Conservation (phyloP, 2,888 invertebrate species). For the Hemistola chrysoprasaria region DNA sequence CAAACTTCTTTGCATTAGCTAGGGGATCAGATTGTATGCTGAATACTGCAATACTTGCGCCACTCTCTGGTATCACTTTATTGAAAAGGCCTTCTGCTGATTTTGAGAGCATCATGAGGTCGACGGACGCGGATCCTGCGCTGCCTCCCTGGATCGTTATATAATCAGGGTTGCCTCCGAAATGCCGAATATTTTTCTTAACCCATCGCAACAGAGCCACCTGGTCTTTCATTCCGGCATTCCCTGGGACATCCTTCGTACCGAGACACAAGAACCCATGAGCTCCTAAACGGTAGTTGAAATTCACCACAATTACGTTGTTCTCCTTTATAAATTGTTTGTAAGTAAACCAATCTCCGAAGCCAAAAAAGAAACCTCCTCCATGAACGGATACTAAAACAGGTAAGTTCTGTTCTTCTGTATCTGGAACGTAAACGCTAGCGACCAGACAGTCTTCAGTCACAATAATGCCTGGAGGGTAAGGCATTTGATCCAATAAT, state of each 20-base stretch:
- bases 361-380: slow-evolving; percentile 37
- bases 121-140: slow-evolving; percentile 41
- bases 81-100: slow-evolving; percentile 44
- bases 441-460: slow-evolving; percentile 56
- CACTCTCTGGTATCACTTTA: slow-evolving; percentile 53
- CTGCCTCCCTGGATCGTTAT: slow-evolving; percentile 44
- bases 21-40: slow-evolving; percentile 45
- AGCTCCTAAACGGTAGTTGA: slow-evolving; percentile 41
- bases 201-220: slow-evolving; percentile 52
- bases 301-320: slow-evolving; percentile 35
- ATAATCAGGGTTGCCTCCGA: slow-evolving; percentile 42
- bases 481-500: no score
- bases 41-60: slow-evolving; percentile 35
- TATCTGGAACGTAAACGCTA: slow-evolving; percentile 54
- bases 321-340: slow-evolving; percentile 27
- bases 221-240: slow-evolving; percentile 61
- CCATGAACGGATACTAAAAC: slow-evolving; percentile 43
- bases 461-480: not conserved
- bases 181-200: slow-evolving; percentile 49
- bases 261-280: slow-evolving; percentile 57
- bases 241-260: slow-evolving; percentile 50
- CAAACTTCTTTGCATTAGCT: slow-evolving; percentile 39
- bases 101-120: slow-evolving; percentile 40
- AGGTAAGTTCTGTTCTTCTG: slow-evolving; percentile 36
- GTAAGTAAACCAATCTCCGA: slow-evolving; percentile 24